Evolutionary conservation across 2,888 invertebrate species (phyloP).

Genomic region (Ischnura elegans): DNA sequence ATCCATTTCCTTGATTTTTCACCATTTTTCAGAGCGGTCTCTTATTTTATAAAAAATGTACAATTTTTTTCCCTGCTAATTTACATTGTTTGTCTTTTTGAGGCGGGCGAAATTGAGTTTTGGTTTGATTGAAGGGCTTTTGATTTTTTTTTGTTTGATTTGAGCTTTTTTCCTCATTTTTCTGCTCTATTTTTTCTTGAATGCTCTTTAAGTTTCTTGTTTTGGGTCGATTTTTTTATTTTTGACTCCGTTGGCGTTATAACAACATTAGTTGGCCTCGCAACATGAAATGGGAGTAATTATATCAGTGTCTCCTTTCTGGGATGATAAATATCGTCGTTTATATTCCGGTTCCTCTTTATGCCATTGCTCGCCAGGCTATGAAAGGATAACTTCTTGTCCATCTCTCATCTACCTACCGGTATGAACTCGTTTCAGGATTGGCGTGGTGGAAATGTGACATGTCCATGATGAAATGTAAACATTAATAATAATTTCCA

Average conservation of each 20-base stretch:
- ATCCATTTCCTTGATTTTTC: too few species aligned
- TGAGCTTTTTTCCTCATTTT: too few species aligned
- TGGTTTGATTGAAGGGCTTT: too few species aligned
- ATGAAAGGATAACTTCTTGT: not conserved
- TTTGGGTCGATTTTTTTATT: not conserved
- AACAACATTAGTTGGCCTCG: not conserved
- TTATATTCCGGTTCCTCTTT: not conserved
- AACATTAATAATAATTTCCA: too few species aligned
- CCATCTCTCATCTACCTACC: not conserved
- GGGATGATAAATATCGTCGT: conserved; percentile 10
- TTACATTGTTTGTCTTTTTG: too few species aligned
- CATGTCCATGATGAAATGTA: too few species aligned
- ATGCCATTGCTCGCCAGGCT: not conserved
- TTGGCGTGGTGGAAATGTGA: too few species aligned
- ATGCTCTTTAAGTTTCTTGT: not conserved
- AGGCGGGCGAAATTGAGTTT: too few species aligned
- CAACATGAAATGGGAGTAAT: not conserved
- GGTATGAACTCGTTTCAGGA: too few species aligned
- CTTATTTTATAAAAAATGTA: too few species aligned
- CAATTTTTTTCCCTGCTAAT: too few species aligned
- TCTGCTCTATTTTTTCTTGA: not conserved
- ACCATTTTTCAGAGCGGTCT: too few species aligned
- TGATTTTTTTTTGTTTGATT: not conserved
- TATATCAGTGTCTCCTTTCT: not conserved
- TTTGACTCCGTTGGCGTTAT: not conserved